Percentiles rank a stretch among this genome's conserved stretches.
These are phyloP conservation scores for Uloborus diversus DNA, from an alignment of 1,140 invertebrate species.

Conservation along the genomic window DNA sequence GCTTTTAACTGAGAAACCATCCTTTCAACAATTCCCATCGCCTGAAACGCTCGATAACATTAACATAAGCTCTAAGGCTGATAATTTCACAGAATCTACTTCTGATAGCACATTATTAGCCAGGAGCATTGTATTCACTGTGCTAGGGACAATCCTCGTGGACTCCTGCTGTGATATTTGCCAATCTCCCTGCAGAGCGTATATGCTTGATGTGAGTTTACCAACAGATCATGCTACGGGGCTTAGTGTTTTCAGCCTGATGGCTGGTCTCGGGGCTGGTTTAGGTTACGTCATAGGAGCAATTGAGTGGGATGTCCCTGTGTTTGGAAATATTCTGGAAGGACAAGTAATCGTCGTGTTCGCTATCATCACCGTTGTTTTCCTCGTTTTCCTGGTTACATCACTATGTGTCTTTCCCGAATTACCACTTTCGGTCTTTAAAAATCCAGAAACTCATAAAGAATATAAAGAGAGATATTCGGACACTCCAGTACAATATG, in stretches of 20 bases:
- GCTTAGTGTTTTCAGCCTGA: constrained; percentile 92
- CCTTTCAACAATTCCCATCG: not conserved
- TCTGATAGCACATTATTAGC: constrained; percentile 74
- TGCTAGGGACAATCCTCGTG: constrained; percentile 90
- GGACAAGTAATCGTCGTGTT: constrained; percentile 92
- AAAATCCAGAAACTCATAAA: constrained; percentile 57
- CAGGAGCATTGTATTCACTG: constrained; percentile 82
- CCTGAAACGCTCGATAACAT: not conserved
- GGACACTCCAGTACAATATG: not conserved
- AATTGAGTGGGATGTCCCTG: constrained; percentile 89
- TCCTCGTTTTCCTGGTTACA: constrained; percentile 79
- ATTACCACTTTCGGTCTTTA: constrained; percentile 76
- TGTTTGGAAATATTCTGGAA: constrained; percentile 80
- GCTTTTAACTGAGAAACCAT: not conserved
- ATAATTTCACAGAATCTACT: not conserved
- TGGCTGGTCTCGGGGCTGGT: constrained; percentile 93
- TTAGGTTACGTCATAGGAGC: constrained; percentile 93
- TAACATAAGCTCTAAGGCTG: not conserved
- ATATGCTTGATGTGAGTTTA: constrained; percentile 90
- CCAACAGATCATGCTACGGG: constrained; percentile 93
- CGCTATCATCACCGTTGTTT: constrained; percentile 85
- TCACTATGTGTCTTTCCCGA: constrained; percentile 89
- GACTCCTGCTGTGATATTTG: constrained; percentile 97
- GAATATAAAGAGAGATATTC: not conserved
- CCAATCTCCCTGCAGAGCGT: constrained; percentile 91